Evolutionary conservation across 2,797 vertebrate species (phyloP).

Genomic region (Eulemur coronatus): DNA sequence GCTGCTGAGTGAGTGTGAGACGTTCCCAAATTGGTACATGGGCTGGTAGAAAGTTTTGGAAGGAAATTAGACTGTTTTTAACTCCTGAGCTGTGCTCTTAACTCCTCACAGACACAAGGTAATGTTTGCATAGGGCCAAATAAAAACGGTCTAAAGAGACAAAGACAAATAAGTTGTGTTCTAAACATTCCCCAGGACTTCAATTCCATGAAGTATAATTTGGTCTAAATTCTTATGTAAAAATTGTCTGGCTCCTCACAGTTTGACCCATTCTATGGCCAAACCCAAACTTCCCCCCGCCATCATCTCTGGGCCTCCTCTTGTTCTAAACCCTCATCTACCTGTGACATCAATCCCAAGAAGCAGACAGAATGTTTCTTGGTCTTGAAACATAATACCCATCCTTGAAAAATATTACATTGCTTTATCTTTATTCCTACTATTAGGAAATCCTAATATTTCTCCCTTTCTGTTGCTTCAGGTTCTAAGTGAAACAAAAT

Average conservation of each 20-base stretch:
- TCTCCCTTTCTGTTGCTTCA: background rate
- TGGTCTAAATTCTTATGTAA: background rate
- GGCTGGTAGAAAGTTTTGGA: background rate
- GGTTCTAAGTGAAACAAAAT: background rate
- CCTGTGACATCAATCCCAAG: background rate
- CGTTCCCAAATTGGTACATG: background rate
- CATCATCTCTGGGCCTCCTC: background rate
- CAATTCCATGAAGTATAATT: background rate
- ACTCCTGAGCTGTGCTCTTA: background rate
- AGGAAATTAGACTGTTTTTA: background rate
- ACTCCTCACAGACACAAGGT: background rate
- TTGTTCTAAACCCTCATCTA: background rate
- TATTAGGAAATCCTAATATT: background rate
- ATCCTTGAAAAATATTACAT: background rate
- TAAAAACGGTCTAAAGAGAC: background rate
- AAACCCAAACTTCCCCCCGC: background rate
- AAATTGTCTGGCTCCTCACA: background rate
- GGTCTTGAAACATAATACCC: background rate
- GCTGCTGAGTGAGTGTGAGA: background rate
- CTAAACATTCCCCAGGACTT: background rate
- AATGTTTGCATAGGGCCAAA: background rate
- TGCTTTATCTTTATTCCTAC: background rate
- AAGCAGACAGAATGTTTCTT: background rate
- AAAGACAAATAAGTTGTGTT: background rate
- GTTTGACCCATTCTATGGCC: background rate